Evolutionary conservation across 2,113 vertebrate species (phyloP), one percentile per base, ranked within the genome.

Genomic region (Merops nubicus): DNA sequence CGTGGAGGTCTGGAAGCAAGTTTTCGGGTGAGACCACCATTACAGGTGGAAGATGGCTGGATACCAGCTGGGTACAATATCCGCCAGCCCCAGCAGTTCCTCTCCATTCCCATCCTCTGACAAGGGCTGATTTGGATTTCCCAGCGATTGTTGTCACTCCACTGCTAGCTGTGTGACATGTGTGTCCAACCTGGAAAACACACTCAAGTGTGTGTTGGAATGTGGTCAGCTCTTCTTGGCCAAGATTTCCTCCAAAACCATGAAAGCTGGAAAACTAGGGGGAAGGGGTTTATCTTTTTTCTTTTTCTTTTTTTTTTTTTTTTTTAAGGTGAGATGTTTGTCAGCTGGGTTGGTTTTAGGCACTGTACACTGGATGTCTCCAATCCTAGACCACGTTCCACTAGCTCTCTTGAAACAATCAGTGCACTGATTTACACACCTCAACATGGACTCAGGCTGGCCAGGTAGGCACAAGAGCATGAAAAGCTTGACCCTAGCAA

Each of bases 151-250:
- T 36, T 31, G 47, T 75, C 62, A n/a, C 36, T 13, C 13, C 15
- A 0, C 4, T 53, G 36, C 40, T 75, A 8, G 33, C 16, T 5
- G 1, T 20, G 19, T 15, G 43, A 38, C 2, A 2, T 8, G 7
- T n/a, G 25, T 25, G 22, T n/a, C 13, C 53, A 38, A 9, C 18
- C 21, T 68, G 84, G 26, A 76, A 88, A 83, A 38, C 20, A 18
- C 21, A 56, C 12, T 17, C 0, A 0, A 76, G 15, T 34, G 34
- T 33, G 15, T 40, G 47, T 5, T 3, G 7, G 53, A 63, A 77
- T 9, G 14, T 20, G 28, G 5, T 33, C 59, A 82, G 16, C 28
- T 51, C n/a, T 47, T 15, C 22, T n/a, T 60, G 15, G 60, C 26
- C 77, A 77, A 59, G 29, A 16, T 91, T 68, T 59, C 16, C 54